Percentiles rank a stretch among this genome's conserved stretches.
These are phyloP conservation scores for Leucoraja ocellata DNA, from an alignment of 2,797 vertebrate genomes.

Conservation along the genomic window DNA sequence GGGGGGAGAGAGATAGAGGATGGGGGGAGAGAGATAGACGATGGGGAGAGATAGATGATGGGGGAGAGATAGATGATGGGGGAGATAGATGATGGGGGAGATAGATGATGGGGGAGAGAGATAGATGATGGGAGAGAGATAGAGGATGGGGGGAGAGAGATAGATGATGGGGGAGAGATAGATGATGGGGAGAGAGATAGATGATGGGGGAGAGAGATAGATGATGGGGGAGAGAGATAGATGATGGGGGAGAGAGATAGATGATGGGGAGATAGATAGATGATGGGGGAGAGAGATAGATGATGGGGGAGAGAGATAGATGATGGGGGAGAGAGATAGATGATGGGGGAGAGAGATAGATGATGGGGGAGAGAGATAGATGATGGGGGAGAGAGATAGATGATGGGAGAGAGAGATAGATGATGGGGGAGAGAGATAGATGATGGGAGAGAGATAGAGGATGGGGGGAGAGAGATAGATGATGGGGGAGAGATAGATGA, in stretches of 20 bases:
- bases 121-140: too few species aligned
- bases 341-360: accelerated
- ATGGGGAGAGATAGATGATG: background rate
- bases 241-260: too few species aligned
- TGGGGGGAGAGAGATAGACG: too few species aligned
- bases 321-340: background rate
- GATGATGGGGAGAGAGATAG: background rate
- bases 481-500: background rate
- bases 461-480: too few species aligned
- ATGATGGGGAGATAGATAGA: background rate
- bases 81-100: background rate
- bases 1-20: background rate
- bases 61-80: background rate
- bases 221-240: too few species aligned
- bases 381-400: too few species aligned
- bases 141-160: background rate
- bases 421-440: background rate
- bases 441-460: too few species aligned
- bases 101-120: too few species aligned
- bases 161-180: background rate
- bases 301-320: too few species aligned
- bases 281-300: too few species aligned
- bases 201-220: background rate
- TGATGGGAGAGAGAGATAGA: background rate
- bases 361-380: background rate